These are phyloP conservation scores for Halesus radiatus DNA, from an alignment of 1,140 invertebrate genomes.

Conservation along the genomic window DNA sequence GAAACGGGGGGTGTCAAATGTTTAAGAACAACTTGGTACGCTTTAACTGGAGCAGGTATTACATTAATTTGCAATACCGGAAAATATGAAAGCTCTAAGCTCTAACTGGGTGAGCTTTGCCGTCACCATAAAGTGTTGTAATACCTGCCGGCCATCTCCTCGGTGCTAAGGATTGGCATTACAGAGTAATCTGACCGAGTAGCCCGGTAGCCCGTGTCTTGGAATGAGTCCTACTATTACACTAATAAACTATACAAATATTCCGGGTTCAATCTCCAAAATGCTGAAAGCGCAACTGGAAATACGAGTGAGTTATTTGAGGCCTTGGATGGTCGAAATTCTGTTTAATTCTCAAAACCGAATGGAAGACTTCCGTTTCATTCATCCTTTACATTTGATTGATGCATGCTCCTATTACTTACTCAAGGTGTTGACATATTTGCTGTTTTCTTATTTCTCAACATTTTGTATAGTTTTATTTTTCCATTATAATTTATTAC, in stretches of 20 bases:
- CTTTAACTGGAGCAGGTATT: too few relatives aligned
- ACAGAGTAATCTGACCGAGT: not conserved
- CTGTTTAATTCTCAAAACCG: conserved; percentile 15
- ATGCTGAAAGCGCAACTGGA: conserved; percentile 35
- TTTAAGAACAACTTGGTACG: too few relatives aligned
- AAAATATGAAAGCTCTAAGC: too few relatives aligned
- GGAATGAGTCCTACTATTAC: conserved; percentile 31
- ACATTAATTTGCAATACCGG: too few relatives aligned
- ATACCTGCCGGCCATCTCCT: not conserved
- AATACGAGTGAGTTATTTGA: conserved; percentile 46
- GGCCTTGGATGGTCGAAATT: conserved; percentile 14
- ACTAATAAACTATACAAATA: conserved; percentile 47
- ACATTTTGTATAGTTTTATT: too few relatives aligned
- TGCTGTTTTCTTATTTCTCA: too few relatives aligned
- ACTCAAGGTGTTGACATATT: too few relatives aligned
- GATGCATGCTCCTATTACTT: not conserved
- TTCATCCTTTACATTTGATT: not conserved
- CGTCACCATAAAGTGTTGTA: not conserved
- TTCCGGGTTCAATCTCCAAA: conserved; percentile 47
- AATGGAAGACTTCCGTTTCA: conserved; percentile 19
- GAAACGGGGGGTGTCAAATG: too few relatives aligned
- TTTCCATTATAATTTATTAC: too few relatives aligned
- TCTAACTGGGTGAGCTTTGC: not conserved
- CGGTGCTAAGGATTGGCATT: not conserved
- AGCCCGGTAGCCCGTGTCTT: not conserved